Percentiles rank a stretch among this genome's conserved stretches.
Evolutionary conservation across 2,113 vertebrate genomes (phyloP).

Genomic region (Indicator indicator): DNA sequence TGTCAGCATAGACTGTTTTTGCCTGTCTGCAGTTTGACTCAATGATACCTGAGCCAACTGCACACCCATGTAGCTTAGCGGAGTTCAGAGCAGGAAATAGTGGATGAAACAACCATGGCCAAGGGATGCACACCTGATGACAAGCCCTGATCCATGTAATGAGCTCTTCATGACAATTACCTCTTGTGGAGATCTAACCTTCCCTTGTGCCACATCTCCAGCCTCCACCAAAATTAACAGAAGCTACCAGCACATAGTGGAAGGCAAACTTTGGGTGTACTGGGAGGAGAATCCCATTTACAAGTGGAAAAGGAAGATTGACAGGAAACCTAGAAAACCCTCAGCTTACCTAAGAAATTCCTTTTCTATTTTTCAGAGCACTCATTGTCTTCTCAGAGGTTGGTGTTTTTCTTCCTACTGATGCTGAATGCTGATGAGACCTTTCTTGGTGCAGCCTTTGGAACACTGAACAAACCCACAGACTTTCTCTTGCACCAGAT

Average conservation of each 20-base stretch:
- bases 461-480: neutral
- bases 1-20: neutral
- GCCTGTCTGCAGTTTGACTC: neutral
- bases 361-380: neutral
- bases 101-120: neutral
- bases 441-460: neutral
- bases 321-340: neutral
- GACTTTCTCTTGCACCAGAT: neutral
- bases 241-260: neutral
- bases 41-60: rapidly evolving
- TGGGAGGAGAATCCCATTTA: neutral
- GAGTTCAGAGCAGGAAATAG: neutral
- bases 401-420: neutral
- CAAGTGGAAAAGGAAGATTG: neutral
- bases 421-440: neutral
- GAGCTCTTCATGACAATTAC: neutral
- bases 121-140: neutral
- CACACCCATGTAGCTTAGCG: rapidly evolving
- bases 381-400: neutral
- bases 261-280: neutral
- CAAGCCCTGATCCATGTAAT: neutral
- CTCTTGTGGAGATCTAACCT: neutral
- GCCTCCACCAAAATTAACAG: neutral
- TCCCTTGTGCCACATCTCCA: rapidly evolving
- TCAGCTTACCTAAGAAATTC: neutral